These are phyloP conservation scores for Coranthus polyacanthus DNA, from an alignment of 2,797 vertebrate species.

Conservation along the genomic window DNA sequence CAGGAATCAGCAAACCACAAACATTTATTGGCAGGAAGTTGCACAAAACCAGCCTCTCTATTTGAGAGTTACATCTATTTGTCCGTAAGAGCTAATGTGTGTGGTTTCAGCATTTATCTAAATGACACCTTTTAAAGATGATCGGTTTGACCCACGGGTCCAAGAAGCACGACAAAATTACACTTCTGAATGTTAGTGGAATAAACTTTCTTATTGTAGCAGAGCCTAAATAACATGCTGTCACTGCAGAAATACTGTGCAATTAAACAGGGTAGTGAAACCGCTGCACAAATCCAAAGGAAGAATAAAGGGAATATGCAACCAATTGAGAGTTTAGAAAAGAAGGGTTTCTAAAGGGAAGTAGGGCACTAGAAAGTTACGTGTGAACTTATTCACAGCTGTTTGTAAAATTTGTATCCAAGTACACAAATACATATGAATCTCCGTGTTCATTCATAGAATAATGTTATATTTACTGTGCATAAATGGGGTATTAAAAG, in stretches of 20 bases:
- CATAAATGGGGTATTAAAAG: neutral
- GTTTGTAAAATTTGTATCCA: too few species aligned
- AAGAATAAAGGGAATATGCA: constrained; percentile 3
- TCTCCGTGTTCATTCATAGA: too few species aligned
- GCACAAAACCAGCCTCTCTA: constrained; percentile 19
- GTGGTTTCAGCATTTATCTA: constrained; percentile 26
- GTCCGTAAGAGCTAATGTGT: constrained; percentile 5
- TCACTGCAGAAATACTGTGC: constrained; percentile 14
- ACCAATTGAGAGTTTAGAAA: neutral
- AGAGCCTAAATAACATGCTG: constrained; percentile 9
- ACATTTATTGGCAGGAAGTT: constrained; percentile 51
- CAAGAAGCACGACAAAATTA: constrained; percentile 3
- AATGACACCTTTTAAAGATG: constrained; percentile 40
- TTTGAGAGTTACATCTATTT: constrained; percentile 17
- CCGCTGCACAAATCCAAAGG: constrained; percentile 2
- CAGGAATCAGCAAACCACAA: constrained; percentile 34
- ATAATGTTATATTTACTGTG: neutral
- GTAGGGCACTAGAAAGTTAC: too few species aligned
- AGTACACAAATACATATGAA: neutral
- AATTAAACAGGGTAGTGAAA: constrained; percentile 33
- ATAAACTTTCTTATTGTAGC: constrained; percentile 9
- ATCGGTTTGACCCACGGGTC: constrained; percentile 20
- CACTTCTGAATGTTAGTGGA: constrained; percentile 4
- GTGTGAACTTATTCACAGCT: neutral
- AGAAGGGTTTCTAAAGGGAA: neutral